phyloP scores from a whole-genome alignment of 2,113 vertebrate genomes.

The Hippopotamus amphibius region DNA sequence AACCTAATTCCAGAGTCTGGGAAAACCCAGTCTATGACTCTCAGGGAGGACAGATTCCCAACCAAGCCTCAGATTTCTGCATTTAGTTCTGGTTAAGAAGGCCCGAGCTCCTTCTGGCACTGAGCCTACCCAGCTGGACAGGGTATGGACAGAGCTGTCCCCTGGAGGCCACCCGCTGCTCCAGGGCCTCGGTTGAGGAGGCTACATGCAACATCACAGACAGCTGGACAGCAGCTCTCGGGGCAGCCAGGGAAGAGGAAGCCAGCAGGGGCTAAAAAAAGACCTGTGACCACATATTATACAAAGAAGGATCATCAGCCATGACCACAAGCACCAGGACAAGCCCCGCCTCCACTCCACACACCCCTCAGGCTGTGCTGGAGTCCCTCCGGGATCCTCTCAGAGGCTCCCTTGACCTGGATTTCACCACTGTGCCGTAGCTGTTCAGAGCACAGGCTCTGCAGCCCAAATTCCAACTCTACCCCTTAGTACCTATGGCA shows the following conservation, averaged over 20 bases:
- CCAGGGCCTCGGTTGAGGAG: not conserved
- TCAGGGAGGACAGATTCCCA: not conserved
- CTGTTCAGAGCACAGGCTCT: not conserved
- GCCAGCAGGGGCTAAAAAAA: not conserved
- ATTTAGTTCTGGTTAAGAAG: not conserved
- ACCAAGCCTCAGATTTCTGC: not conserved
- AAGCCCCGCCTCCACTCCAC: not conserved
- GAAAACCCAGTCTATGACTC: not conserved
- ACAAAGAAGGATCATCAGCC: not conserved
- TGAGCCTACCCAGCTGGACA: not conserved
- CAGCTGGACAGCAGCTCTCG: not conserved
- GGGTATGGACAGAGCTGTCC: not conserved
- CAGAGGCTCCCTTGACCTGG: too few relatives aligned
- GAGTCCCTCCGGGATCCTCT: not conserved
- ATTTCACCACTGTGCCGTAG: not conserved
- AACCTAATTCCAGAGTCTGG: not conserved
- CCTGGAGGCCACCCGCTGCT: not conserved
- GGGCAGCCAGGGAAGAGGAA: not conserved
- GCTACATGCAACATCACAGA: not conserved
- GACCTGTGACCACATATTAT: not conserved
- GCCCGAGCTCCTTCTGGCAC: fast-evolving
- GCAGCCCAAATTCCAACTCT: not conserved
- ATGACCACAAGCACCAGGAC: not conserved
- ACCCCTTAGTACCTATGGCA: not conserved
- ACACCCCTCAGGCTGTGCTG: fast-evolving